phyloP scores from a whole-genome alignment of 2,888 invertebrate genomes.

The Molorchus minor region DNA sequence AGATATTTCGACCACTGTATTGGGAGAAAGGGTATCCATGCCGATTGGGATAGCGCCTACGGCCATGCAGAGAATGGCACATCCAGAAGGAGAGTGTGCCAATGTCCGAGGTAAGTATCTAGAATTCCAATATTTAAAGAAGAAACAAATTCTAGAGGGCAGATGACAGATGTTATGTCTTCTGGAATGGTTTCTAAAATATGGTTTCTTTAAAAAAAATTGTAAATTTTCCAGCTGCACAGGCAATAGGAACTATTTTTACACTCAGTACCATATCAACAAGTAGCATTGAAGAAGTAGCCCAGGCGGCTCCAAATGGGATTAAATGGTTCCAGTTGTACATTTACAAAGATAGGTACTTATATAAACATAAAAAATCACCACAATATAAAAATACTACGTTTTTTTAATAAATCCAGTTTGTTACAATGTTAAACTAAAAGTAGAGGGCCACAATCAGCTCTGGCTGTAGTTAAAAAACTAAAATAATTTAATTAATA shows the following conservation, averaged over 20 bases:
- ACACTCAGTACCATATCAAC: slow-evolving; percentile 88
- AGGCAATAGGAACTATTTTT: slow-evolving; percentile 77
- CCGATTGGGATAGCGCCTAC: slow-evolving; percentile 87
- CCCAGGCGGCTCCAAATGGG: slow-evolving; percentile 76
- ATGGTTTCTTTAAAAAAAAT: not conserved
- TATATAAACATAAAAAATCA: too few relatives aligned
- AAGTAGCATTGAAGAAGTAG: slow-evolving; percentile 88
- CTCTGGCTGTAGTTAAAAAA: too few relatives aligned
- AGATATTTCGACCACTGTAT: slow-evolving; percentile 69
- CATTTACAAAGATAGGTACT: slow-evolving; percentile 82
- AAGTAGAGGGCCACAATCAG: too few relatives aligned
- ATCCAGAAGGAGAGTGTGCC: slow-evolving; percentile 87
- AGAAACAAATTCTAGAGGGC: too few relatives aligned
- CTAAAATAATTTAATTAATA: not conserved
- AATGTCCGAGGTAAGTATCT: slow-evolving; percentile 74
- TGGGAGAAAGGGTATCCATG: slow-evolving; percentile 74
- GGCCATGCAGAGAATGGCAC: slow-evolving; percentile 92
- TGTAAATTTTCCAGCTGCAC: slow-evolving; percentile 73
- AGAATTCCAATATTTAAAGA: not conserved
- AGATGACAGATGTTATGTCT: too few relatives aligned
- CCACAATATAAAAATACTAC: too few relatives aligned
- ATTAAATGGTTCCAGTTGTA: slow-evolving; percentile 93
- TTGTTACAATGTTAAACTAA: too few relatives aligned
- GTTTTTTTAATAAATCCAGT: too few relatives aligned
- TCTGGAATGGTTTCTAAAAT: not conserved